phyloP scores from a whole-genome alignment of 92 coral and sea anemone species.

The Pocillopora meandrina region DNA sequence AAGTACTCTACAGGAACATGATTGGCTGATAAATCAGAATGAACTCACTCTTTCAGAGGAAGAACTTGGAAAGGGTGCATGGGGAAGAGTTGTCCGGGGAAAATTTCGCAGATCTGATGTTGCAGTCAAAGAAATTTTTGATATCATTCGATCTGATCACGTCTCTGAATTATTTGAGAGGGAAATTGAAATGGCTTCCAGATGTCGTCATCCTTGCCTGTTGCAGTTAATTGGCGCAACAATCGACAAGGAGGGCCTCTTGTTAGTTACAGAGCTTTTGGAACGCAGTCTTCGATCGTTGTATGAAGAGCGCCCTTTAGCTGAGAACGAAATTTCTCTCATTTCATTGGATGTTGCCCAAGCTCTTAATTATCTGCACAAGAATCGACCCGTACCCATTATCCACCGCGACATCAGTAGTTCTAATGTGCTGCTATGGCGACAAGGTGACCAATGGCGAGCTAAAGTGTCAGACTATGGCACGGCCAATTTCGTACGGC shows the following conservation, averaged over 20 bases:
- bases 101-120: slow-evolving; percentile 85
- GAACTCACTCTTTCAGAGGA: too few relatives aligned
- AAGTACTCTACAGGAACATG: too few relatives aligned
- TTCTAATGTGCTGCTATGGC: slow-evolving; percentile 95
- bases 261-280: slow-evolving; percentile 87
- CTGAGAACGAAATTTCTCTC: slow-evolving; percentile 58
- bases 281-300: slow-evolving; percentile 74
- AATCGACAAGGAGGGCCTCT: slow-evolving; percentile 76
- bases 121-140: slow-evolving; percentile 90
- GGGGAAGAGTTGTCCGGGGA: slow-evolving; percentile 88
- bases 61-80: slow-evolving; percentile 77
- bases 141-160: slow-evolving; percentile 85
- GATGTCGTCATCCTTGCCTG: slow-evolving; percentile 90
- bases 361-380: slow-evolving; percentile 90
- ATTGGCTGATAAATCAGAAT: too few relatives aligned
- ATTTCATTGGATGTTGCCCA: slow-evolving; percentile 75
- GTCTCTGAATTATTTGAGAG: slow-evolving; percentile 85
- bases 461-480: slow-evolving; percentile 98
- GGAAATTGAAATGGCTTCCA: slow-evolving; percentile 91
- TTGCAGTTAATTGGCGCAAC: slow-evolving; percentile 97
- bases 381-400: slow-evolving; percentile 83
- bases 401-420: slow-evolving; percentile 96
- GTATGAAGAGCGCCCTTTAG: slow-evolving; percentile 63
- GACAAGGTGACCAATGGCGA: slow-evolving; percentile 83
- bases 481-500: slow-evolving; percentile 93